Evolutionary conservation across 1,140 invertebrate species (phyloP).

Genomic region (Chrysoperla carnea): DNA sequence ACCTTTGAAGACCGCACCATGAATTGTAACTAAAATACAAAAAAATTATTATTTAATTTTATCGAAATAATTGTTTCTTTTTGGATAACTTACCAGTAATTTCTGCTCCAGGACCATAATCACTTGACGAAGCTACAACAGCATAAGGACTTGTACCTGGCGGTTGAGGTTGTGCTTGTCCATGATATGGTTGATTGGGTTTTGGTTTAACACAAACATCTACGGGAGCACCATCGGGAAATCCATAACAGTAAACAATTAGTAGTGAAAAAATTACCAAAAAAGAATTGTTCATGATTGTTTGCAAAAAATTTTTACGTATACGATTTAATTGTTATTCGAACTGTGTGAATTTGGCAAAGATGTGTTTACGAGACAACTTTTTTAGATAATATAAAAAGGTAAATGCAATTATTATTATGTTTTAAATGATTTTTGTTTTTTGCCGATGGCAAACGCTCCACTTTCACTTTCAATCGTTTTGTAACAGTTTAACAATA

Average conservation of each 20-base stretch:
- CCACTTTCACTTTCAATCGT: too few relatives aligned
- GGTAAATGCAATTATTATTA: too few relatives aligned
- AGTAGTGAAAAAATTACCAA: constrained; percentile 4
- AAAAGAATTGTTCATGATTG: background rate
- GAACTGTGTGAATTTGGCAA: too few relatives aligned
- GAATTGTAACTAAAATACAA: constrained; percentile 32
- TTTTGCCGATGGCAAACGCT: too few relatives aligned
- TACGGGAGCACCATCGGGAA: constrained; percentile 58
- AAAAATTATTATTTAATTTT: background rate
- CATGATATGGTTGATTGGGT: constrained; percentile 56
- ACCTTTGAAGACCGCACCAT: constrained; percentile 46
- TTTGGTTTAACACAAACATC: constrained; percentile 55
- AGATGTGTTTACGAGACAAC: too few relatives aligned
- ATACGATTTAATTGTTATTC: too few relatives aligned
- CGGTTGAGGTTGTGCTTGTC: constrained; percentile 41
- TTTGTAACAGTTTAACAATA: too few relatives aligned
- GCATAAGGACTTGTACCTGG: constrained; percentile 41
- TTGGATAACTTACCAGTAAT: constrained; percentile 34
- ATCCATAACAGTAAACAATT: constrained; percentile 18
- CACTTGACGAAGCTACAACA: constrained; percentile 36
- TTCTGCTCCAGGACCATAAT: constrained; percentile 41
- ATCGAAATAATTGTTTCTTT: background rate
- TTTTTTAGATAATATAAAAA: too few relatives aligned
- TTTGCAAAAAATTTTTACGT: too few relatives aligned
- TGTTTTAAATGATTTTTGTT: too few relatives aligned